A percentile compares a stretch with the other conserved stretches of the same genome.
Conservation (phyloP, 2,113 vertebrate genomes). For the Alethe castanea region DNA sequence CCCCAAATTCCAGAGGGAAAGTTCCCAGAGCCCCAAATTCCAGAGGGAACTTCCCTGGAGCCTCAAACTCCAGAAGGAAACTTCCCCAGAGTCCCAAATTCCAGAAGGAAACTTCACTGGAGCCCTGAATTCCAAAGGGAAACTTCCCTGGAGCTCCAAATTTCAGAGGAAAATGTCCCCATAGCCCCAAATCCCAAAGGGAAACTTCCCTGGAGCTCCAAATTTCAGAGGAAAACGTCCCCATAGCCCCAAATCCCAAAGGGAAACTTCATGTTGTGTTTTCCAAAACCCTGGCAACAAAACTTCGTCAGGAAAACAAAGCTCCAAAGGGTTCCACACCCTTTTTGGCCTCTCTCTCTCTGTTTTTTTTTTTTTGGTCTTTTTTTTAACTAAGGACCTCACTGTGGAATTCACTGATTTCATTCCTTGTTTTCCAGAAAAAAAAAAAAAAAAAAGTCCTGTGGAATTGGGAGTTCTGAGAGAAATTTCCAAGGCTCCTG, state of each 20-base stretch:
- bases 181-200: neutral
- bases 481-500: neutral
- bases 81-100: neutral
- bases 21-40: too few relatives aligned
- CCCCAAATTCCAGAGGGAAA: too few relatives aligned
- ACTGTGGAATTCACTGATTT: neutral
- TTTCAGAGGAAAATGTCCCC: neutral
- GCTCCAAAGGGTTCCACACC: neutral
- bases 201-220: neutral
- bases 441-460: neutral
- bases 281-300: neutral
- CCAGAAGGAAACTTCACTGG: neutral
- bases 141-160: neutral
- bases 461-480: neutral
- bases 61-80: neutral
- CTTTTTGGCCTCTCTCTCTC: neutral
- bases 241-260: neutral
- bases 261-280: neutral
- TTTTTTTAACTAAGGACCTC: neutral
- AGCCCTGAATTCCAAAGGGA: neutral
- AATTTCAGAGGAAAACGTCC: neutral
- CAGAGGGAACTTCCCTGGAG: neutral
- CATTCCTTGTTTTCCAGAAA: neutral
- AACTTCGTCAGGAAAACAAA: neutral
- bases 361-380: neutral